A percentile compares a stretch with the other conserved stretches of the same genome.
phyloP scores from a whole-genome alignment of 2,113 vertebrate species.

The Semicossyphus pulcher region DNA sequence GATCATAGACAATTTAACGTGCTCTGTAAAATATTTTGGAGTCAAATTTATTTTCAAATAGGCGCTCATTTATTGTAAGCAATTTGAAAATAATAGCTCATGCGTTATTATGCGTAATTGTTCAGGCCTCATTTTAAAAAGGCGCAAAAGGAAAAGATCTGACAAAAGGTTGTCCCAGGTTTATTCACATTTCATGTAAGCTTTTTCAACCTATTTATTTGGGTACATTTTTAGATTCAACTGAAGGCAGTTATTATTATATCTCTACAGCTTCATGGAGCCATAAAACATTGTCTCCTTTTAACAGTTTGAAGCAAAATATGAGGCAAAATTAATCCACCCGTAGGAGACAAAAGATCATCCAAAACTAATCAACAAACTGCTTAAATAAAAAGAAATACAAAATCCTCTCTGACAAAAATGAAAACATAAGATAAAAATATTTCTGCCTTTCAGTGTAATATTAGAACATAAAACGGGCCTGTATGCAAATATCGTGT shows the following conservation, averaged over 20 bases:
- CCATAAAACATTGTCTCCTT: too few relatives aligned
- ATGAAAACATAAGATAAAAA: background rate
- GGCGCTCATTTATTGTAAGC: background rate
- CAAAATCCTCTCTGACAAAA: background rate
- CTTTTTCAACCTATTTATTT: too few relatives aligned
- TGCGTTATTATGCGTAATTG: background rate
- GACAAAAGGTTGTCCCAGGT: background rate
- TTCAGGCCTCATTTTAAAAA: slow-evolving; percentile 14
- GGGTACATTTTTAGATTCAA: background rate
- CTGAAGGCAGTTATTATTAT: background rate
- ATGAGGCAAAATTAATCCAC: background rate
- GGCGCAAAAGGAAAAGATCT: background rate
- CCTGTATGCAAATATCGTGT: slow-evolving; percentile 55
- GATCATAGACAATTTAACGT: background rate
- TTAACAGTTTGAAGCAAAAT: background rate
- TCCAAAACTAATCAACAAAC: background rate
- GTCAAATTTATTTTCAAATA: background rate
- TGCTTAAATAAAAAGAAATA: background rate
- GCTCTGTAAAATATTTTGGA: background rate
- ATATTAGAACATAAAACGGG: slow-evolving; percentile 37
- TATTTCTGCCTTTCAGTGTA: slow-evolving; percentile 2
- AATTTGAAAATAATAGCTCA: background rate
- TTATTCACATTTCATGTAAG: background rate
- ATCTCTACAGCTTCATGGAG: too few relatives aligned
- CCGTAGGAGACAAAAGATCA: background rate